Conservation (phyloP, 2,888 invertebrate genomes). For the Caenorhabditis panamensis region DNA sequence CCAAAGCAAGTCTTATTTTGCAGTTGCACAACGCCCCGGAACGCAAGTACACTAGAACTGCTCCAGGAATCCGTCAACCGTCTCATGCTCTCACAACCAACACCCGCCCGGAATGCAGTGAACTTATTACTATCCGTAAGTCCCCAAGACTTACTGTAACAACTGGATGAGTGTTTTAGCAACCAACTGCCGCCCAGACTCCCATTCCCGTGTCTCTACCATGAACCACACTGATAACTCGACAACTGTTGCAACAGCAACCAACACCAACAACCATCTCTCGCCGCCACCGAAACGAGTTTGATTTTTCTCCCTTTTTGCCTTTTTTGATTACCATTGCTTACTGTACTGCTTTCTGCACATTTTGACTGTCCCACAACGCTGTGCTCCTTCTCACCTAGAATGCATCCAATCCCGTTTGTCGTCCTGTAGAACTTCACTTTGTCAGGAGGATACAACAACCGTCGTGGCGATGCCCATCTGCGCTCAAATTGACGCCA, state of each 20-base stretch:
- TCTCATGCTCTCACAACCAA: slow-evolving; percentile 56
- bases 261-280: background rate
- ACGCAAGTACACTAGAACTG: slow-evolving; percentile 51
- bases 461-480: slow-evolving; percentile 17
- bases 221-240: slow-evolving; percentile 31
- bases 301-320: slow-evolving; percentile 44
- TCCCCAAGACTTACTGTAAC: background rate
- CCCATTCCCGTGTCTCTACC: slow-evolving; percentile 47
- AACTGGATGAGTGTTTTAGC: slow-evolving; percentile 10
- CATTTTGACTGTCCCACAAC: background rate
- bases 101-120: slow-evolving; percentile 59
- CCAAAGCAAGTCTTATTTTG: slow-evolving; percentile 6
- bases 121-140: slow-evolving; percentile 58
- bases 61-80: slow-evolving; percentile 31
- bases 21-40: slow-evolving; percentile 60
- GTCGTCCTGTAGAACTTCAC: slow-evolving; percentile 20
- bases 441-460: slow-evolving; percentile 20
- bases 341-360: slow-evolving; percentile 11
- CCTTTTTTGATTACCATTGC: slow-evolving; percentile 27
- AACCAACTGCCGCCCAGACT: slow-evolving; percentile 43
- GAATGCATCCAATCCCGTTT: background rate
- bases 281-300: slow-evolving; percentile 48
- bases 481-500: slow-evolving; percentile 25
- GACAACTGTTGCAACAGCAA: background rate
- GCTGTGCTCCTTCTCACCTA: background rate